phyloP scores from a whole-genome alignment of 1,140 invertebrate genomes.

The Conopomorpha cramerella region DNA sequence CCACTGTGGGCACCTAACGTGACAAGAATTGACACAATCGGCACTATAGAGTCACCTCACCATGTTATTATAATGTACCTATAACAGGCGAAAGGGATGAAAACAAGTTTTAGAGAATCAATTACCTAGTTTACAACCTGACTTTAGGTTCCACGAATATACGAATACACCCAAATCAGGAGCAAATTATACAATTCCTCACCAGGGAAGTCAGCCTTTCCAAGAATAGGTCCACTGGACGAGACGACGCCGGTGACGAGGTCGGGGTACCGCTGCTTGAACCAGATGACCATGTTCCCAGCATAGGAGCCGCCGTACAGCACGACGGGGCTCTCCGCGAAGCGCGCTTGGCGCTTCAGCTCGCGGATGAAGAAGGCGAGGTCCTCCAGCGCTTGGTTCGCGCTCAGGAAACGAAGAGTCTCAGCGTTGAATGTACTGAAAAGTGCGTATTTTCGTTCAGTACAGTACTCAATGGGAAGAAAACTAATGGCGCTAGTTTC shows the following conservation, averaged over 20 bases:
- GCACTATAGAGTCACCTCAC: no score
- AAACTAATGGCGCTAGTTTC: no score
- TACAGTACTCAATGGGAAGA: no score
- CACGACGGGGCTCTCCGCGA: constrained; percentile 47
- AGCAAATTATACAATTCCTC: constrained; percentile 6
- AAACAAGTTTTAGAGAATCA: not conserved
- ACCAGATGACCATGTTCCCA: constrained; percentile 79
- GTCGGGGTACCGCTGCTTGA: constrained; percentile 78
- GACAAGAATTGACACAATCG: no score
- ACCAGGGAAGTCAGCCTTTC: constrained; percentile 72
- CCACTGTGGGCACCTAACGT: no score
- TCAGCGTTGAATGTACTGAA: constrained; percentile 63
- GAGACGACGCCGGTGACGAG: constrained; percentile 70
- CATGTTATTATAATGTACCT: no score
- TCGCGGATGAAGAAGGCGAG: constrained; percentile 71
- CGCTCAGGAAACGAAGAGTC: constrained; percentile 71
- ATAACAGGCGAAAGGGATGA: not conserved
- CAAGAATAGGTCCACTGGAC: constrained; percentile 73
- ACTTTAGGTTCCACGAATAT: not conserved
- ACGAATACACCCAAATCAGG: not conserved
- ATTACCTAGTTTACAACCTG: not conserved
- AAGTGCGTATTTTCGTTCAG: no score
- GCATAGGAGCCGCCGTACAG: constrained; percentile 78
- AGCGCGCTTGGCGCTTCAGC: constrained; percentile 47
- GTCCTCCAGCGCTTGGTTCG: constrained; percentile 79